phyloP scores from a whole-genome alignment of 1,140 invertebrate species.

The Meloidogyne hapla region DNA sequence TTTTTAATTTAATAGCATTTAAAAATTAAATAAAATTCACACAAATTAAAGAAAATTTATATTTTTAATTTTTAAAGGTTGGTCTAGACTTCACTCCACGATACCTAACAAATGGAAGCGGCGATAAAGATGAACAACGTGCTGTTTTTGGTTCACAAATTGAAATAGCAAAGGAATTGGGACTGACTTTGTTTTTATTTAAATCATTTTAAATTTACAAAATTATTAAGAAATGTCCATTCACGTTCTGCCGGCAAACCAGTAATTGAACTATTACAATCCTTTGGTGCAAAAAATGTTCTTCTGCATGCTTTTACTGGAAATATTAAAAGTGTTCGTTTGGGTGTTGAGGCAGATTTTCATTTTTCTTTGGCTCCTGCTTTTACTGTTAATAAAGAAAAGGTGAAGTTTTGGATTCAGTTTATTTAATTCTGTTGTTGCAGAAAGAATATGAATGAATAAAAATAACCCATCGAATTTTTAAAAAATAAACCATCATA shows the following conservation, averaged over 20 bases:
- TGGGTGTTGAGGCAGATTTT: conserved; percentile 64
- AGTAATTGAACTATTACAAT: conserved; percentile 62
- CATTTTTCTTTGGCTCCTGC: conserved; percentile 66
- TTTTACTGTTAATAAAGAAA: conserved; percentile 40
- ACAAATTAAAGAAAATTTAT: background rate
- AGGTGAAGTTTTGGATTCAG: too few species aligned
- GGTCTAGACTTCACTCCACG: conserved; percentile 65
- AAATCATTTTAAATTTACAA: background rate
- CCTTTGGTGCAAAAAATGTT: conserved; percentile 60
- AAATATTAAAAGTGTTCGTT: conserved; percentile 61
- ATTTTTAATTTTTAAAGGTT: conserved; percentile 32
- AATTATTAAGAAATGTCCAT: conserved; percentile 65
- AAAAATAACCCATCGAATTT: too few species aligned
- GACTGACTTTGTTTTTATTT: conserved; percentile 41
- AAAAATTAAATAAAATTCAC: too few species aligned
- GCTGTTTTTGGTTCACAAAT: conserved; percentile 62
- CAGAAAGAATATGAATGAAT: too few species aligned
- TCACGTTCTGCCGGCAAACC: conserved; percentile 66
- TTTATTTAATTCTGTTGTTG: too few species aligned
- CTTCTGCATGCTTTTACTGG: conserved; percentile 67
- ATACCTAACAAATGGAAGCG: conserved; percentile 48
- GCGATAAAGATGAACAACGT: conserved; percentile 60
- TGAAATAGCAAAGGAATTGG: conserved; percentile 30
- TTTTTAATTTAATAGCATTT: too few species aligned
- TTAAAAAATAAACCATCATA: too few species aligned